Conservation (phyloP, 1,140 invertebrate species). For the Geopemphigus sp. region DNA sequence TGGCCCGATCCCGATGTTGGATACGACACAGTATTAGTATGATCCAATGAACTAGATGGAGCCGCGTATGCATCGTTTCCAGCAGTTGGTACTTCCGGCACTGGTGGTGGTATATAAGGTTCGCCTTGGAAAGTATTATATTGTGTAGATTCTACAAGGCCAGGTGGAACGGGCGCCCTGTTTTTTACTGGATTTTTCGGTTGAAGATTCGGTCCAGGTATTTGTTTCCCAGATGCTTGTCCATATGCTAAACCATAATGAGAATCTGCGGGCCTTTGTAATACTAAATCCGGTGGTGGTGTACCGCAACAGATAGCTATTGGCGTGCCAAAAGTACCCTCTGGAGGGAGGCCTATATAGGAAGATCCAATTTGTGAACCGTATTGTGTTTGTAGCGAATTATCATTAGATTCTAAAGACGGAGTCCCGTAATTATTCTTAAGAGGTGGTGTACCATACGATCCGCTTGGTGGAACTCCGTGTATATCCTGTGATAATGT, state of each 20-base stretch:
- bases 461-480: background rate
- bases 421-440: slow-evolving; percentile 2
- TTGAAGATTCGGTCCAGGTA: slow-evolving; percentile 54
- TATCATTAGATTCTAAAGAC: background rate
- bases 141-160: slow-evolving; percentile 61
- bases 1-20: background rate
- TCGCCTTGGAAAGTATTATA: slow-evolving; percentile 60
- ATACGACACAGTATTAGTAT: background rate
- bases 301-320: slow-evolving; percentile 53
- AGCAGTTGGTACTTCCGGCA: slow-evolving; percentile 58
- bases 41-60: background rate
- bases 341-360: slow-evolving; percentile 50
- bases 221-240: slow-evolving; percentile 53
- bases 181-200: slow-evolving; percentile 66
- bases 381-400: slow-evolving; percentile 28
- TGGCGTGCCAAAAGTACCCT: slow-evolving; percentile 50
- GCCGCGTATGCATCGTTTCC: slow-evolving; percentile 39
- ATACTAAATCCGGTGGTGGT: slow-evolving; percentile 50
- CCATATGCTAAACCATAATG: slow-evolving; percentile 51
- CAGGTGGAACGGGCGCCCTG: slow-evolving; percentile 67
- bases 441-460: background rate
- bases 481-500: background rate
- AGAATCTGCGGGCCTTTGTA: slow-evolving; percentile 11
- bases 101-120: slow-evolving; percentile 66
- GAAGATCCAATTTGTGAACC: background rate